Base-by-base conservation (phyloP, 2,888 invertebrate genomes). In the Polydrusus cervinus region DNA sequence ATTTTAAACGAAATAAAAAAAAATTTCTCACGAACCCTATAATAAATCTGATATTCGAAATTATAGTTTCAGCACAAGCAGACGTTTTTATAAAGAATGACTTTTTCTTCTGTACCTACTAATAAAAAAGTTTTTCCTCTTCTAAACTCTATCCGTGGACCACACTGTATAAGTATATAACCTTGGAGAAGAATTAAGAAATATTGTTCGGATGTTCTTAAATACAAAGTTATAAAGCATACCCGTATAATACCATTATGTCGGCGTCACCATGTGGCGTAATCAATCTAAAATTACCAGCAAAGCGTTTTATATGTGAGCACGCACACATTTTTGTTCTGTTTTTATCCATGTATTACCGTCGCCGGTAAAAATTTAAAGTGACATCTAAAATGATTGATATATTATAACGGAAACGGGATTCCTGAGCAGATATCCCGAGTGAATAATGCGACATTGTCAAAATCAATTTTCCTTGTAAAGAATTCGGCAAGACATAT, bases 381-480 rank as follows among this genome's bases (percentile, higher is more conserved):
- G 38, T 53, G 66, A 66, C 66, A 66, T 66, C 38, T 18, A 40
- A 66, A 49, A 53, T 66, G 66, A 66, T 67, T 62, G 67, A 73
- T 62, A 30, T 53, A 45, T 73, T 67, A 60, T 67, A 11, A 51
- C 47, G 57, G 61, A 40, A 49, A 66, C 51, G 45, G 51, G 53
- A 66, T 47, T 57, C 51, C 38, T 60, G 40, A 18, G 47, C 60
- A 40, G 66, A 72, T 34, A 30, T 66, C 60, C 65, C 40, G 60
- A 34, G 49, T 72, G 72, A 72, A 49, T 65, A 45, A 49, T 57
- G 49, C 61, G 61, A 53, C 51, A 51, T 66, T 66, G 66, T 51
- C 66, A 40, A 40, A 66, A 66, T 66, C 66, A 66, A 66, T 66
- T 66, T 53, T 66, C 38, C 51, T 53, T 66, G 66, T 66, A 66